phyloP scores from a whole-genome alignment of 2,797 vertebrate genomes.

The Acipenser transmontanus region DNA sequence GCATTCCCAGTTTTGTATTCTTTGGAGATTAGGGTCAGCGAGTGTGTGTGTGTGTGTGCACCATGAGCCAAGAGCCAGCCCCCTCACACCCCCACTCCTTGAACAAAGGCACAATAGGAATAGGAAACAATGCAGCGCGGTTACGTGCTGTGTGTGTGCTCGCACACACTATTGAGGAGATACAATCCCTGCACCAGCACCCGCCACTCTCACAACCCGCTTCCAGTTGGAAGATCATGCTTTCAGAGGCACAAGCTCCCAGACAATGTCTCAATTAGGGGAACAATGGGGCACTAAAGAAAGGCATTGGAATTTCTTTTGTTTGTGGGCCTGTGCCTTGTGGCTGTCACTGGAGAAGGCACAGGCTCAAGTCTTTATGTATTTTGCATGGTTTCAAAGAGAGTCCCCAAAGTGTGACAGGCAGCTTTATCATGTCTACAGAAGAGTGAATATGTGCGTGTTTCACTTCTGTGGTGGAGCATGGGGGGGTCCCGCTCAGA shows the following conservation, averaged over 20 bases:
- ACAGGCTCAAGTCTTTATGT: too few relatives aligned
- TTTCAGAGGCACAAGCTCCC: constrained; percentile 58
- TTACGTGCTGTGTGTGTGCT: constrained; percentile 37
- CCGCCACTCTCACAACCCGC: constrained; percentile 36
- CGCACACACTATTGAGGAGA: constrained; percentile 24
- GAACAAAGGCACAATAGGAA: constrained; percentile 48
- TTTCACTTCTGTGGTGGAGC: too few relatives aligned
- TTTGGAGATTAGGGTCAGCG: constrained; percentile 60
- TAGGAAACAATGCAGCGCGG: constrained; percentile 45
- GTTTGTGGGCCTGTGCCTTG: constrained; percentile 23
- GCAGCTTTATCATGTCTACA: too few relatives aligned
- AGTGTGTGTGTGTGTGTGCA: constrained; percentile 31
- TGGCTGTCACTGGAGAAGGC: constrained; percentile 10
- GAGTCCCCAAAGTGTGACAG: too few relatives aligned
- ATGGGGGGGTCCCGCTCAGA: too few relatives aligned
- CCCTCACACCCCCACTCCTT: constrained; percentile 23
- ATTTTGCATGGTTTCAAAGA: too few relatives aligned
- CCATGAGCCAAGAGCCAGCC: constrained; percentile 31
- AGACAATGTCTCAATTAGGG: constrained; percentile 69
- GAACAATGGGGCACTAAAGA: constrained; percentile 54
- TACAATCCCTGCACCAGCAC: constrained; percentile 19
- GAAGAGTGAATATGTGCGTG: too few relatives aligned
- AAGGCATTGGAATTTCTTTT: constrained; percentile 18
- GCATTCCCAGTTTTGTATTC: constrained; percentile 39
- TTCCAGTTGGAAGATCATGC: constrained; percentile 49